Base-by-base conservation (phyloP, 1,140 invertebrate genomes). In the Melipona quadrifasciata region DNA sequence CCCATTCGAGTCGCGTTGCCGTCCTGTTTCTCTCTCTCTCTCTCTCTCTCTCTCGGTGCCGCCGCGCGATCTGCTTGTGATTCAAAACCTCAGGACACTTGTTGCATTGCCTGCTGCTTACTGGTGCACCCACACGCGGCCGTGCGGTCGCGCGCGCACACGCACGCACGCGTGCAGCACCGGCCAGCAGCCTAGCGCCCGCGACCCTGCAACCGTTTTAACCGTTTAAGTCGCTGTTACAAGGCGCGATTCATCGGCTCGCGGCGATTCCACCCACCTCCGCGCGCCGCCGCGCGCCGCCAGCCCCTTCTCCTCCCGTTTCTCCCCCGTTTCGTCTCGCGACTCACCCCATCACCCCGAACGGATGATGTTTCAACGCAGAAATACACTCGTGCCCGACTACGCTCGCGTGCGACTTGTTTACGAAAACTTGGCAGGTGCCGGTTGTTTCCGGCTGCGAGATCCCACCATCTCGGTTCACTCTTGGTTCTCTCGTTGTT, bases 81-180 rank as follows among this genome's bases (percentile, higher is more conserved):
- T 95, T 95, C 94, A 95, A 95, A 95, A 94, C 93, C 94, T 95
- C 93, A 93, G 94, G 93, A 95, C 94, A 95, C 94, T 95, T 95
- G 94, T 95, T 95, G 94, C 94, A 92, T 93, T 94, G 92, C 89
- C 90, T 94, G 92, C 94, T 94, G 92, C 94, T 94, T 94, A 94
- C 92, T 92, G 68, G 85, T 87, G 89, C 92, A 90, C 90, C 87
- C 82, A 87, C 87, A 89, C 84, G 84, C 34, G 17, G 51, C 12
- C 57, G 17, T 71, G 67, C 71, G 75, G 68, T 68, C 61, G 72
- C 68, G 68, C 47, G 70, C 67, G 67, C 77, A 72, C 39, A 81
- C 65, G 84, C 82, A 58, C 67, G 27, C 55, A 72, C 77, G 51
- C 76, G 61, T 24, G 27, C 47, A 61, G 27, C 47, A 61, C 84